Conservation (phyloP, 2,113 vertebrate species). For the Leucosticte australis region DNA sequence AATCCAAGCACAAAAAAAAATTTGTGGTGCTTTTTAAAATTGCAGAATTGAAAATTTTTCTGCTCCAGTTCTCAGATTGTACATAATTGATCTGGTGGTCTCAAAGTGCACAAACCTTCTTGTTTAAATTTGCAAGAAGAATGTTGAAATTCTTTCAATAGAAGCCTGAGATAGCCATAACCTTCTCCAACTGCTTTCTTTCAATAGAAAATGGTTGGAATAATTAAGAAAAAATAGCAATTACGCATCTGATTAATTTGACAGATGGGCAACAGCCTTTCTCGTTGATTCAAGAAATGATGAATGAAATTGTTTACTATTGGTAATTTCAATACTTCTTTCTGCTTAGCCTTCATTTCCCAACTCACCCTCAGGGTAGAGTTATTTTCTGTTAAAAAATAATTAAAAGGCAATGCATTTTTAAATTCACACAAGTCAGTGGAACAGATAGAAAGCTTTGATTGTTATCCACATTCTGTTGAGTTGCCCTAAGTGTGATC, state of each 20-base stretch:
- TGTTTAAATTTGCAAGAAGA: background rate
- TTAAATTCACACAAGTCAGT: background rate
- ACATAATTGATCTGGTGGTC: background rate
- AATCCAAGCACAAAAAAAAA: background rate
- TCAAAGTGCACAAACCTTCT: background rate
- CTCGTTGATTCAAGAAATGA: background rate
- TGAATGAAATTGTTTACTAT: background rate
- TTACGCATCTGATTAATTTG: background rate
- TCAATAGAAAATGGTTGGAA: background rate
- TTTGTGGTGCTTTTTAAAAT: background rate
- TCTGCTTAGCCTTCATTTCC: background rate
- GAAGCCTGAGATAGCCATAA: background rate
- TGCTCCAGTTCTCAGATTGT: background rate
- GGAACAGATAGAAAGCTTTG: background rate
- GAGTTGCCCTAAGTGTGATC: background rate
- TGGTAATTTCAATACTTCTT: background rate
- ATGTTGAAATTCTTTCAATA: background rate
- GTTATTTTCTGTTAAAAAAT: background rate
- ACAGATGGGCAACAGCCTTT: background rate
- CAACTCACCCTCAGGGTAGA: background rate
- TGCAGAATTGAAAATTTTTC: background rate
- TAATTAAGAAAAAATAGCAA: background rate
- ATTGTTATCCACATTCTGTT: background rate
- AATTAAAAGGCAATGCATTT: background rate
- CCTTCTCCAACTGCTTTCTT: background rate